Base-by-base conservation (phyloP, 1,140 invertebrate species). In the Diplogasteroides magnus region DNA sequence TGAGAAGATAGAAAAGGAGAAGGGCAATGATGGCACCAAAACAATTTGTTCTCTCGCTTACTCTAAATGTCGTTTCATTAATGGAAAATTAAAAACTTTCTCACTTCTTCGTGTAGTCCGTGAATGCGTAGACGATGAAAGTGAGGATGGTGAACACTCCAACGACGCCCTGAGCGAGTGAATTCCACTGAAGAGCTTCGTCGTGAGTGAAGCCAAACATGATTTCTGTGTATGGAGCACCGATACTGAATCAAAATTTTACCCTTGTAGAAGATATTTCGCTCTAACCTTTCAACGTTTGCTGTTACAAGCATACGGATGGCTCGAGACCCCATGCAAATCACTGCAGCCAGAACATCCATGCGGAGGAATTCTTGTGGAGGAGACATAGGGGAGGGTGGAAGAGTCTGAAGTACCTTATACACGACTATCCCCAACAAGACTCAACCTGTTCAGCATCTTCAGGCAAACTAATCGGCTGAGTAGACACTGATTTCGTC, bases 51-150 rank as follows among this genome's bases (percentile, higher is more conserved):
- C 75, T 57, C 23, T 79, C 77, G 28, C 64, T 72, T 19, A 76
- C 31, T 13, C 73, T 74, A 31, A 76, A 74, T 71, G 31, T 11
- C 11, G 23, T 26, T 23, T 6, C 23, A n/a, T 13, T 27, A 31
- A 26, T n/a, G n/a, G n/a, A n/a, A n/a, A n/a, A n/a, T 29, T 15
- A 71, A 13, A 14, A 29, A 14, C 32, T 15, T 19, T 57, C 67
- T 31, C 23, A 77, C 77, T 60, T 69, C 62, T 75, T 76, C 23
- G 73, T 71, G 61, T 72, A 78, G 61, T 67, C 61, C 19, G 74
- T 76, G 76, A 61, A 76, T n/a, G 76, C 77, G 31, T 76, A 78
- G 32, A 76, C 59, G 55, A 76, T 48, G 23, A 76, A 76, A 63
- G 78, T 76, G 15, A 69, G 6, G 11, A 62, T 60, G 23, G 77